phyloP scores from a whole-genome alignment of 2,888 invertebrate species.

The Aphelenchoides bicaudatus region DNA sequence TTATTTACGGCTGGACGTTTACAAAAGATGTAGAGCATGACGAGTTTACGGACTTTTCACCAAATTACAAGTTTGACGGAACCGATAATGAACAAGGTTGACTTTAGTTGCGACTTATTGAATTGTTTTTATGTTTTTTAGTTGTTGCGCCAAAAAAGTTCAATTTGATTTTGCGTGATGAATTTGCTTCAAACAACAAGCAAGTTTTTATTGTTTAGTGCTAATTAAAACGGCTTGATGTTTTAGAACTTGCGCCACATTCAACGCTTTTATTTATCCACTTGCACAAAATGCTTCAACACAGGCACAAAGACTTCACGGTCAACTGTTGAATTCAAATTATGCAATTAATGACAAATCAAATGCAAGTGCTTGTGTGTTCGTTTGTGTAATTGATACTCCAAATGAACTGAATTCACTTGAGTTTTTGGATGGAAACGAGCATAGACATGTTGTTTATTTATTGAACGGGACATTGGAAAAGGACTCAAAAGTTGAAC shows the following conservation, averaged over 20 bases:
- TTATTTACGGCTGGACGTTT: no score
- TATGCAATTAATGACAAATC: constrained; percentile 12
- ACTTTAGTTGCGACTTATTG: no score
- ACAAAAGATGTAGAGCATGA: no score
- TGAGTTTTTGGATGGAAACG: not conserved
- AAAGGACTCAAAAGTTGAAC: not conserved
- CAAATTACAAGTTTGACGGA: no score
- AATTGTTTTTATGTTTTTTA: no score
- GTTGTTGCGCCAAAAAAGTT: no score
- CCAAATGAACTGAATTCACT: not conserved
- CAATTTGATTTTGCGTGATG: no score
- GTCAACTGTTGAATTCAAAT: constrained; percentile 4
- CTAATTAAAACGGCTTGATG: no score
- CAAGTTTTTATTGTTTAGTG: no score
- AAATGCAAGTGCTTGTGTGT: constrained; percentile 35
- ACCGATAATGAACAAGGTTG: no score
- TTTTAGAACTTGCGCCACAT: constrained; percentile 15
- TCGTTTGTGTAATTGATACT: constrained; percentile 28
- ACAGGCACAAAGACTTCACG: constrained; percentile 6
- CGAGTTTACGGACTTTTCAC: no score
- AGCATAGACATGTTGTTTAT: constrained; percentile 6
- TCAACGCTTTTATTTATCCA: constrained; percentile 18
- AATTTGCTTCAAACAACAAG: no score
- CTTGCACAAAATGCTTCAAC: not conserved
- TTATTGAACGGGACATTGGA: not conserved